Percentiles rank a stretch among this genome's conserved stretches.
phyloP scores from a whole-genome alignment of 2,113 vertebrate genomes.

The Dryoscopus gambensis region DNA sequence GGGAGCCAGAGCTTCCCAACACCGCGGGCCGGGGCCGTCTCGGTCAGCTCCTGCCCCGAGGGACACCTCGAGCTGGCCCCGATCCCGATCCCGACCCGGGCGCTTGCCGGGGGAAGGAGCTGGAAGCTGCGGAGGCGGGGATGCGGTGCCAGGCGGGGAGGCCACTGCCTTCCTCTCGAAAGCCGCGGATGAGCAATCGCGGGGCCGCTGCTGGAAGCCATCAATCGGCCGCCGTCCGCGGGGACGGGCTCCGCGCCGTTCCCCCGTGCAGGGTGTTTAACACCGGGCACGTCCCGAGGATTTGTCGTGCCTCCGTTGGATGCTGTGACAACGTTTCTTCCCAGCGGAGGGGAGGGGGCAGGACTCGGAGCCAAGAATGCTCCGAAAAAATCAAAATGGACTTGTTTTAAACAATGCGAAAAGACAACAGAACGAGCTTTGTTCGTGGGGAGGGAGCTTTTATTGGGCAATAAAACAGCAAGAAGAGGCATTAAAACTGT shows the following conservation, averaged over 20 bases:
- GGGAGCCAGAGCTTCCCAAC: not conserved
- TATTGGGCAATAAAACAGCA: not conserved
- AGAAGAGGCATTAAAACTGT: not conserved
- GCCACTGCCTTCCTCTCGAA: not conserved
- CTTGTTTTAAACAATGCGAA: not conserved
- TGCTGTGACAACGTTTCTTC: not conserved
- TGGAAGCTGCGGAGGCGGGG: not conserved
- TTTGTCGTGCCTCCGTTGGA: not conserved
- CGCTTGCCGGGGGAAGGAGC: not conserved
- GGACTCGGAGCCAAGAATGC: not conserved
- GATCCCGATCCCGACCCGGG: not conserved
- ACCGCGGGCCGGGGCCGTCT: not conserved
- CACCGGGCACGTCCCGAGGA: not conserved
- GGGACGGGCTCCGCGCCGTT: not conserved
- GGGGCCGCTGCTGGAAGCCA: not conserved
- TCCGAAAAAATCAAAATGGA: not conserved
- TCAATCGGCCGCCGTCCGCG: accelerated
- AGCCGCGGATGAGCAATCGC: accelerated
- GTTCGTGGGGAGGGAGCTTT: not conserved
- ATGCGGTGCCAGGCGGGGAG: not conserved
- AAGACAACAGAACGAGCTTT: not conserved
- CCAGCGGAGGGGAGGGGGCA: not conserved
- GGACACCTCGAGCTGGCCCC: not conserved
- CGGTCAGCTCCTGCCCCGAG: accelerated
- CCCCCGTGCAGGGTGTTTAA: accelerated